Evolutionary conservation across 2,113 vertebrate genomes (phyloP), one percentile per base, ranked within the genome.

Genomic region (Leuciscus idus): DNA sequence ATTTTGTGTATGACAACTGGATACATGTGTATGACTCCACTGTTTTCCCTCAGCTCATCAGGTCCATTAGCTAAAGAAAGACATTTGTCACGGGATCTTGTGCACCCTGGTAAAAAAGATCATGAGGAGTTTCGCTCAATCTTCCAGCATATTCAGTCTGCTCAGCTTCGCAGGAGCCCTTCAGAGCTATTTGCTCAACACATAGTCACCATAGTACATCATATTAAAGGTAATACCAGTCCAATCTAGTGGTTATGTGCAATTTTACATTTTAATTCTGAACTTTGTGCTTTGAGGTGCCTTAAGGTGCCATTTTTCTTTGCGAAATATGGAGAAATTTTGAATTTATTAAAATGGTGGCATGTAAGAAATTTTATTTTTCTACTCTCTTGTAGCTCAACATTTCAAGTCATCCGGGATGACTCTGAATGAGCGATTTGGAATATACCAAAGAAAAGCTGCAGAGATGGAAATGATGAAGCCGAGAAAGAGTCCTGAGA

Each of bases 401-500:
- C 97, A 99, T 92, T 99, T 99, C 96, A 96, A 95, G 75, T 97
- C 97, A 28, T 94, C 97, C 88, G 95, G 95, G 92, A 96, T 99
- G 95, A 97, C 96, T 87, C 93, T 99, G 92, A 98, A 97, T 57
- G 98, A 99, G 89, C 97, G 98, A 46, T 99, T 99, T 96, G 97
- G 98, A 94, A 96, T 98, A 94, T 99, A 99, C 94, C 95, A 99
- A 96, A 98, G 98, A 94, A 98, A 96, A 95, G 96, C 97, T 90
- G 96, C 96, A 87, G 97, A 99, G 91, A 95, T 95, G 90, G 98
- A 99, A 91, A 95, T 96, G 91, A 96, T 96, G 94, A 99, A 97
- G 95, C 96, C 96, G 92, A 96, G 96, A 88, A 99, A 98, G 95
- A 99, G 98, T 91, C 98, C 98, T 91, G 98, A 99, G 94, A 99